A percentile compares a stretch with the other conserved stretches of the same genome.
phyloP scores from a whole-genome alignment of 2,888 invertebrate genomes.

The Gortyna flavago region DNA sequence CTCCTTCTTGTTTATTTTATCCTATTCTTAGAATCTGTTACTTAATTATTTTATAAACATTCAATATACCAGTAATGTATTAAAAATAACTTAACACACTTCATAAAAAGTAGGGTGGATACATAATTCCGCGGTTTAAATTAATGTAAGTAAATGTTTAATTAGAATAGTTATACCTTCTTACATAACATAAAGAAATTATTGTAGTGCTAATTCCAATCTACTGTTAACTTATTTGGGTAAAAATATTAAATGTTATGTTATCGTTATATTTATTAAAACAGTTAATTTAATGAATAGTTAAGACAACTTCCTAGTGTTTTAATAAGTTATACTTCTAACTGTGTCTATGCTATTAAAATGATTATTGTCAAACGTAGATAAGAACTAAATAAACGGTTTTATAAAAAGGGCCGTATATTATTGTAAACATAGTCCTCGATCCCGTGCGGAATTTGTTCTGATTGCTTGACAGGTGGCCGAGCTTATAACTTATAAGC shows the following conservation, averaged over 20 bases:
- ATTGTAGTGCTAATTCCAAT: conserved; percentile 29
- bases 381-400: conserved; percentile 64
- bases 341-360: conserved; percentile 55
- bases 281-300: conserved; percentile 41
- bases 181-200: conserved; percentile 22
- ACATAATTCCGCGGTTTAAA: conserved; percentile 21
- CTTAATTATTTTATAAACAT: background rate
- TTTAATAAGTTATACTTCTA: conserved; percentile 55
- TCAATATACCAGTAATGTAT: conserved; percentile 34
- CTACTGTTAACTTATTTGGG: conserved; percentile 36
- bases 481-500: conserved; percentile 56
- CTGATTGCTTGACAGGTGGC: conserved; percentile 57
- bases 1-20: background rate
- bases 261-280: conserved; percentile 44
- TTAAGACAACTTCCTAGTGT: conserved; percentile 54
- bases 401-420: conserved; percentile 37
- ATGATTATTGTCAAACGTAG: conserved; percentile 62
- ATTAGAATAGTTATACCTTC: conserved; percentile 24
- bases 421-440: conserved; percentile 34
- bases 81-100: conserved; percentile 22
- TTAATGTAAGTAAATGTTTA: conserved; percentile 24
- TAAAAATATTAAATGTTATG: conserved; percentile 42
- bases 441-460: conserved; percentile 34
- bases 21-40: conserved; percentile 4
- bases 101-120: conserved; percentile 24